These are phyloP conservation scores for Pitta sordida DNA, from an alignment of 2,113 vertebrate species.

Conservation along the genomic window DNA sequence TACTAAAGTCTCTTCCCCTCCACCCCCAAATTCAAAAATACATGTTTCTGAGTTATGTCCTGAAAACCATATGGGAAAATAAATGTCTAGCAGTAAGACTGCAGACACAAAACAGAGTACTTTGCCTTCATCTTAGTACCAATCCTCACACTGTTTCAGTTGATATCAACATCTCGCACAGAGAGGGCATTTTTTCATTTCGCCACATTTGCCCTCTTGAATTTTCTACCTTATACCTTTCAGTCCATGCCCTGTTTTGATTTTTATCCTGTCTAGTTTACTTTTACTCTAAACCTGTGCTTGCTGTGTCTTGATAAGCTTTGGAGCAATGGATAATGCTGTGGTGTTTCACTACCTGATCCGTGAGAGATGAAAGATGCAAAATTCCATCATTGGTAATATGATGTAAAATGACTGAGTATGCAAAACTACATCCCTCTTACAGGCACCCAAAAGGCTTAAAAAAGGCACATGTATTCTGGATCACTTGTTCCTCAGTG, in stretches of 20 bases:
- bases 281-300: background rate
- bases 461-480: constrained; percentile 5
- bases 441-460: background rate
- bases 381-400: background rate
- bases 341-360: background rate
- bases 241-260: background rate
- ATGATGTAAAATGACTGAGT: background rate
- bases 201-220: background rate
- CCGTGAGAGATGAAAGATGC: background rate
- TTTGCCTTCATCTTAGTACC: background rate
- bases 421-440: constrained; percentile 1
- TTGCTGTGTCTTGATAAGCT: background rate
- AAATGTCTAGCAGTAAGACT: background rate
- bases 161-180: background rate
- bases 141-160: background rate
- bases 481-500: background rate
- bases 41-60: background rate
- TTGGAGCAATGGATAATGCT: background rate
- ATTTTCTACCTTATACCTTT: background rate
- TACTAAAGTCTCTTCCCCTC: background rate
- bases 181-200: background rate
- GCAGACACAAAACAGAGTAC: background rate
- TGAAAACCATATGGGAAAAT: background rate
- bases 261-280: background rate
- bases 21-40: background rate